These are phyloP conservation scores for Sylvilagus bachmani DNA, from an alignment of 2,113 vertebrate species.

Conservation along the genomic window DNA sequence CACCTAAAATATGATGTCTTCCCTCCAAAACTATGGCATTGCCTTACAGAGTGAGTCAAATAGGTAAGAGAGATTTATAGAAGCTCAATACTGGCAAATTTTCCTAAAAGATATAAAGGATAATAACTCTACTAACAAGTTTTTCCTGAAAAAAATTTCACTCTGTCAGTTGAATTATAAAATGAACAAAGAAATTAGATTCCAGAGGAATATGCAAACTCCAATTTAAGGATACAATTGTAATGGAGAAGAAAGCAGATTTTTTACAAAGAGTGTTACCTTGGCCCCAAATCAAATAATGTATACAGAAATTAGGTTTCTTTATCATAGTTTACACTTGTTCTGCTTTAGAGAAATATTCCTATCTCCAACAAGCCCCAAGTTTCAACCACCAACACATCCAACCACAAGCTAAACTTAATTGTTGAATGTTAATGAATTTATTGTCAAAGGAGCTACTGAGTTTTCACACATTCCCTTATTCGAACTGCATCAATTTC, in stretches of 20 bases:
- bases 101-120: not conserved
- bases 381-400: not conserved
- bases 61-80: not conserved
- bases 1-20: not conserved
- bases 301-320: not conserved
- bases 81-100: not conserved
- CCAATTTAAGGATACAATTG: not conserved
- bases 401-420: not conserved
- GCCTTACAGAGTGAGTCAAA: not conserved
- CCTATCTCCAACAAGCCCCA: not conserved
- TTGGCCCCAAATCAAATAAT: not conserved
- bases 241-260: not conserved
- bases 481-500: conserved; percentile 39
- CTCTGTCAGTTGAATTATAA: conserved; percentile 11
- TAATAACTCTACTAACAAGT: not conserved
- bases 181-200: not conserved
- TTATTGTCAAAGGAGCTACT: conserved; percentile 6
- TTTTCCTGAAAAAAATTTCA: not conserved
- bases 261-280: not conserved
- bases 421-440: conserved; percentile 42
- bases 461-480: conserved; percentile 46
- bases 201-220: not conserved
- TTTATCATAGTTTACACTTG: not conserved
- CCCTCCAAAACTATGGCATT: not conserved
- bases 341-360: not conserved